These are phyloP conservation scores for Micromussa lordhowensis DNA, from an alignment of 92 coral and sea anemone species.

Conservation along the genomic window DNA sequence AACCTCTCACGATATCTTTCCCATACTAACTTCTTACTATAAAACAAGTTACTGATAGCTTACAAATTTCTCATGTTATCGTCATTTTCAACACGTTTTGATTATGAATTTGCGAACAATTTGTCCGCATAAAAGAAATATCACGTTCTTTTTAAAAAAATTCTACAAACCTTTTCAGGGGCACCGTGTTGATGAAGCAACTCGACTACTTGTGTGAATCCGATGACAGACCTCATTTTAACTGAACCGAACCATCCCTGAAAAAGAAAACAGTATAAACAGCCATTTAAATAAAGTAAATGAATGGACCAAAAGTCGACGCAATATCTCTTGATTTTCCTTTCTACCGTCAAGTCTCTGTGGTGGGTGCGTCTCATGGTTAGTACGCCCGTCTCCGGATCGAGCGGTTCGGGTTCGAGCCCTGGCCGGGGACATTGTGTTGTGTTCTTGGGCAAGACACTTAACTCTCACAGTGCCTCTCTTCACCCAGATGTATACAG, in stretches of 20 bases:
- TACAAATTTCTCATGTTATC: neutral
- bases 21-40: neutral
- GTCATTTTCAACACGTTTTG: neutral
- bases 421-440: no score
- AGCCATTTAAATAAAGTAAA: neutral
- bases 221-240: slow-evolving; percentile 80
- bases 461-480: no score
- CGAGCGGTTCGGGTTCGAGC: no score
- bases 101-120: neutral
- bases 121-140: neutral
- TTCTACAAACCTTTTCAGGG: slow-evolving; percentile 74
- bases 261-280: neutral
- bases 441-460: no score
- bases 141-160: no score
- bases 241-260: slow-evolving; percentile 96
- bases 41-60: neutral
- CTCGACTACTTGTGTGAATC: slow-evolving; percentile 85
- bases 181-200: slow-evolving; percentile 81
- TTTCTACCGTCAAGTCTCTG: no score
- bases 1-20: neutral
- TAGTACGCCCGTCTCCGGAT: no score
- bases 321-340: no score
- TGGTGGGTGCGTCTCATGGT: no score
- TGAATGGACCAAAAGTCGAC: no score
- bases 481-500: no score